Evolutionary conservation across 2,113 vertebrate genomes (phyloP), one percentile per base, ranked within the genome.

Genomic region (Lamprologus tigripictilis): DNA sequence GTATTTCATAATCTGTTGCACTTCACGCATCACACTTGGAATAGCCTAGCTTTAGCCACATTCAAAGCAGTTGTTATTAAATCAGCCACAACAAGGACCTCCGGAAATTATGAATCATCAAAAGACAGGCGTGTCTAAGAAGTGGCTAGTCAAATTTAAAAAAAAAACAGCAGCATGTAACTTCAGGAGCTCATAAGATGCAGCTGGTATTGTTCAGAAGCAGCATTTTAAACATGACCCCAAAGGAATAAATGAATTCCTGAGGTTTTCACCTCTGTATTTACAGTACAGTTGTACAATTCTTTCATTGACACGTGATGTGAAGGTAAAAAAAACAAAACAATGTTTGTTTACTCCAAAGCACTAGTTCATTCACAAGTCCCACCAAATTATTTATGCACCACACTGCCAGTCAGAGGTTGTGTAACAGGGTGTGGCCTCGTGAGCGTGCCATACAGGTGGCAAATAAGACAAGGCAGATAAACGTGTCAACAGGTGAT

Each of bases 391-490:
- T 76, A 31, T 83, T 81, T 33, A 68, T 73, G 42, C 58, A 82
- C 31, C 80, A 55, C 73, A 84, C 35, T 47, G 42, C 78, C 53
- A 76, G 85, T 82, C 61, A 91, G 92, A 90, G 91, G 85, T 90
- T 92, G 87, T 92, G 93, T 85, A 85, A 86, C 86, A 84, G 90
- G 92, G 92, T 92, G 93, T 91, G 92, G 90, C 78, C 85, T 81
- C 47, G 63, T 5, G 42, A 86, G 82, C 14, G 80, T 80, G 91
- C 61, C 87, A 76, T 61, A 89, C 16, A 82, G 84, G 73, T 83
- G 66, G 86, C 33, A 88, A 86, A 85, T 71, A 68, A 90, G 54
- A 82, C 79, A 86, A 92, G 85, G 83, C 86, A 66, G 85, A 49
- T 33, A 47, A 83, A 76, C 2, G 19, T 89, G 81, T 53, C 80